Evolutionary conservation across 2,113 vertebrate genomes (phyloP).

Genomic region (Leptosomus discolor): DNA sequence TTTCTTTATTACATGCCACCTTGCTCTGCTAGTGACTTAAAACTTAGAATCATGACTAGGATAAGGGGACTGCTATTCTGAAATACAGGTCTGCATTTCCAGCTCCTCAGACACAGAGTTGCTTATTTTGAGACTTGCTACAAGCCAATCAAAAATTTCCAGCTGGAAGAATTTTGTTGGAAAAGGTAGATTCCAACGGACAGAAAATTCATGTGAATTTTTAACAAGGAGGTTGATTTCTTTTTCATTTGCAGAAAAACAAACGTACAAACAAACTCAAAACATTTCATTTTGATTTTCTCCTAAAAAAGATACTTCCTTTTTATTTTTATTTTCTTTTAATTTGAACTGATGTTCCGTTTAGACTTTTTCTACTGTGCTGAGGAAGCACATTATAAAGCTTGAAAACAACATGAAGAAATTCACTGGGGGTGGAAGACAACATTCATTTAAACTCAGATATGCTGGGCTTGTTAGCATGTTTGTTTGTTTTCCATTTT

Average conservation of each 20-base stretch:
- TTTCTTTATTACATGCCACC: not conserved
- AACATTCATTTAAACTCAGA: not conserved
- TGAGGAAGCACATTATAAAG: not conserved
- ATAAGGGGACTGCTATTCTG: not conserved
- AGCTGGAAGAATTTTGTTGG: not conserved
- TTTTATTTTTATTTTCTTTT: not conserved
- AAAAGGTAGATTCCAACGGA: not conserved
- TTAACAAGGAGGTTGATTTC: not conserved
- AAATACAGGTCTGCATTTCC: not conserved
- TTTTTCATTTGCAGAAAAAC: not conserved
- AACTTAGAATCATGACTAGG: not conserved
- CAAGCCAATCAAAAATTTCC: not conserved
- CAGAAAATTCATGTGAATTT: not conserved
- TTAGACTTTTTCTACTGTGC: not conserved
- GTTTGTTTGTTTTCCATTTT: conserved; percentile 46
- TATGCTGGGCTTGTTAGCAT: not conserved
- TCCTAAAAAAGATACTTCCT: not conserved
- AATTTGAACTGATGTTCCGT: not conserved
- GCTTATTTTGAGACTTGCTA: not conserved
- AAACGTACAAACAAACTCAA: not conserved
- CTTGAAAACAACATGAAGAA: conserved; percentile 9
- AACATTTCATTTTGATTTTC: not conserved
- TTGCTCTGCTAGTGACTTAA: not conserved
- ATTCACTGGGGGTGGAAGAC: not conserved
- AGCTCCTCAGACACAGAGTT: not conserved